phyloP scores from a whole-genome alignment of 2,113 vertebrate species.

The Xenotilapia caudafasciata region DNA sequence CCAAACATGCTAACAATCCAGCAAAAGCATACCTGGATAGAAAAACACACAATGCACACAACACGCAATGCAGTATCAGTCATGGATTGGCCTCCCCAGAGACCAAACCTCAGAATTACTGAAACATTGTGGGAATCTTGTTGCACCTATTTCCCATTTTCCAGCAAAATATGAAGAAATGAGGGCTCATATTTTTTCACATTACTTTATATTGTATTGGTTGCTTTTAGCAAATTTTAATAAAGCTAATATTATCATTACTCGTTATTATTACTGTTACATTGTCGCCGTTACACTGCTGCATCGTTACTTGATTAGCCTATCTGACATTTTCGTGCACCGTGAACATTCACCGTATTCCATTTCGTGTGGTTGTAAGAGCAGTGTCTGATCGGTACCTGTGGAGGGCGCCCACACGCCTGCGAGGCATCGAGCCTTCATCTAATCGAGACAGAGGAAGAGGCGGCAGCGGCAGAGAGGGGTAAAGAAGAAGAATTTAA shows the following conservation, averaged over 20 bases:
- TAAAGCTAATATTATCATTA: not conserved
- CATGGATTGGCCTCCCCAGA: not conserved
- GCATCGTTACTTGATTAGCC: not conserved
- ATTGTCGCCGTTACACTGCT: not conserved
- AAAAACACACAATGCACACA: not conserved
- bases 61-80: not conserved
- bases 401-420: not conserved
- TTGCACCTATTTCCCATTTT: not conserved
- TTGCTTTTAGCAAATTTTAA: not conserved
- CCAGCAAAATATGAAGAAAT: not conserved
- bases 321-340: not conserved
- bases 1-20: not conserved
- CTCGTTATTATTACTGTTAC: not conserved
- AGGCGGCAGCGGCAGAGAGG: not conserved
- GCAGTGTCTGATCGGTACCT: not conserved
- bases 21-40: not conserved
- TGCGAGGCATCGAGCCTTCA: not conserved
- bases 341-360: not conserved
- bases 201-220: not conserved
- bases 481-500: conserved; percentile 64
- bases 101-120: not conserved
- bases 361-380: not conserved
- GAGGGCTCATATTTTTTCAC: not conserved
- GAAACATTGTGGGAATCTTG: not conserved
- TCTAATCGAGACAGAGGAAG: not conserved